These are phyloP conservation scores for Ethmia dodecea DNA, from an alignment of 2,888 invertebrate genomes.

Conservation along the genomic window DNA sequence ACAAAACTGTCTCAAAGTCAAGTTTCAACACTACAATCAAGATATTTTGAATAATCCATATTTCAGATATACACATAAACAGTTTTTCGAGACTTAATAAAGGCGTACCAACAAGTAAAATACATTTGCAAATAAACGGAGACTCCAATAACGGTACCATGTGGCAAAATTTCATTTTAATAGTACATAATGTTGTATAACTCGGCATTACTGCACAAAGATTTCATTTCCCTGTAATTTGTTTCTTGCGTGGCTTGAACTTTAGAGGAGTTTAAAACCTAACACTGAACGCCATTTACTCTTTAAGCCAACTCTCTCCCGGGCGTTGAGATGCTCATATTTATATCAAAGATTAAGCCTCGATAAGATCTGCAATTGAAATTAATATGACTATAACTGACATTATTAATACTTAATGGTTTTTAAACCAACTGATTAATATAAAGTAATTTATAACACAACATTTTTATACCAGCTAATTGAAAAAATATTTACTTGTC, in stretches of 20 bases:
- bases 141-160: no score
- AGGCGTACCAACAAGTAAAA: no score
- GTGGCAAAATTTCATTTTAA: conserved; percentile 24
- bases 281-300: conserved; percentile 61
- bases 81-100: no score
- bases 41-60: no score
- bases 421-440: no score
- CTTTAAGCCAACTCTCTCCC: conserved; percentile 51
- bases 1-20: no score
- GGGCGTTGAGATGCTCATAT: conserved; percentile 42
- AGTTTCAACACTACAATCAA: no score
- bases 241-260: conserved; percentile 56
- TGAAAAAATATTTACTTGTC: no score
- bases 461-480: no score
- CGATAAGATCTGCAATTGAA: not conserved
- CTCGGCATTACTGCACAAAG: conserved; percentile 30
- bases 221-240: conserved; percentile 64
- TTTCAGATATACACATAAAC: no score
- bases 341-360: conserved; percentile 43
- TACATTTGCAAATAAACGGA: no score
- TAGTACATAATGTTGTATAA: conserved; percentile 21
- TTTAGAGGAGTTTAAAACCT: conserved; percentile 58
- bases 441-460: no score
- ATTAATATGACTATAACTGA: not conserved
- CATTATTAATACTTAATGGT: not conserved